Evolutionary conservation across 2,888 invertebrate genomes (phyloP).

Genomic region (Romanomermis culicivorax): DNA sequence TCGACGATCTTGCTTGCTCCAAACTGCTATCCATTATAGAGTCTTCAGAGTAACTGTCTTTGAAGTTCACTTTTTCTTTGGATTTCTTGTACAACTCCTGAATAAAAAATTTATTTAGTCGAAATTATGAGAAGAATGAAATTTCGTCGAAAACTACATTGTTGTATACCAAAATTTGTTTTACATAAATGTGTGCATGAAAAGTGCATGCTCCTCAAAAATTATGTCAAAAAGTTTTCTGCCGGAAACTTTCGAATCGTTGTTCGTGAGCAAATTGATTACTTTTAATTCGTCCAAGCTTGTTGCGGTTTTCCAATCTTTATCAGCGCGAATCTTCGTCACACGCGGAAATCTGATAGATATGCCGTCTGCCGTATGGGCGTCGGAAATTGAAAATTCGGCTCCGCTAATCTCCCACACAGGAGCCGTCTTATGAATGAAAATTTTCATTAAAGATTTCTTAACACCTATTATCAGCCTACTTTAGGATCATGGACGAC

Average conservation of each 20-base stretch:
- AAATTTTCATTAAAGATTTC: background rate
- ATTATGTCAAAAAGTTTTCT: background rate
- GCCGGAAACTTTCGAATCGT: background rate
- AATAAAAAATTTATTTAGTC: no score
- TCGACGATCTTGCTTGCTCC: background rate
- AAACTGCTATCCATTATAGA: background rate
- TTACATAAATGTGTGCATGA: background rate
- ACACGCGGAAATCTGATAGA: constrained; percentile 75
- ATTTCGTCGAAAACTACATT: no score
- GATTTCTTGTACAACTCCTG: background rate
- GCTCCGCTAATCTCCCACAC: constrained; percentile 65
- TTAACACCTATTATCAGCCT: background rate
- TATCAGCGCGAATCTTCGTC: constrained; percentile 49
- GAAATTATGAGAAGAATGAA: no score
- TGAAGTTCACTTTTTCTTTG: background rate
- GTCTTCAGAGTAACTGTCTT: background rate
- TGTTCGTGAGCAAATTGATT: constrained; percentile 2
- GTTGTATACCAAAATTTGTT: background rate
- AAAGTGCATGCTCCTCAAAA: background rate
- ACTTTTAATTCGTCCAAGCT: constrained; percentile 48
- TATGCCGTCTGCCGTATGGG: constrained; percentile 77
- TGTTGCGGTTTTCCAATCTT: constrained; percentile 61
- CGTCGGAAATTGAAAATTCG: constrained; percentile 38
- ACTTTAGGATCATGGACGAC: constrained; percentile 55
- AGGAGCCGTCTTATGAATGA: constrained; percentile 44